Percentiles rank a stretch among this genome's conserved stretches.
Conservation (phyloP, 2,888 invertebrate genomes). For the Epinotia nisella region DNA sequence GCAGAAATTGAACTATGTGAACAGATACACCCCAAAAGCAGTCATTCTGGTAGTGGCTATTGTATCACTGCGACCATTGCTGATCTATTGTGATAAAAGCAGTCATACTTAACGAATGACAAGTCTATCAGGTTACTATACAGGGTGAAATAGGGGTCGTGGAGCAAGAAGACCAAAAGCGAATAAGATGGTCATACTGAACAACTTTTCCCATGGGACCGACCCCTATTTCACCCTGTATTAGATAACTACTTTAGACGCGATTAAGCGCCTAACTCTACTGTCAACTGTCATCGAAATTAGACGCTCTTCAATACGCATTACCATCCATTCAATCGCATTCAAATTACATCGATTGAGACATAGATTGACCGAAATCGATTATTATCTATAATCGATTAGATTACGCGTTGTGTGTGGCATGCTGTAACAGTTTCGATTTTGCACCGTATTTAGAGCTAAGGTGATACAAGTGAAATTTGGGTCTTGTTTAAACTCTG, state of each 20-base stretch:
- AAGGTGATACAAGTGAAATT: not conserved
- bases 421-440: slow-evolving; percentile 25
- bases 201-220: too few relatives aligned
- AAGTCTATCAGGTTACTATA: not conserved
- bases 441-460: slow-evolving; percentile 8
- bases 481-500: slow-evolving; percentile 3
- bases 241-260: slow-evolving; percentile 9
- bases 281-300: slow-evolving; percentile 21
- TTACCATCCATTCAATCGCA: slow-evolving; percentile 26
- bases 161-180: too few relatives aligned
- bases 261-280: slow-evolving; percentile 1
- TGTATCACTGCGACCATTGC: too few relatives aligned
- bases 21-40: too few relatives aligned
- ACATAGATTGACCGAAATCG: slow-evolving; percentile 19
- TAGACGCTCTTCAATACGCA: slow-evolving; percentile 29
- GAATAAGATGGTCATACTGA: too few relatives aligned
- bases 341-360: slow-evolving; percentile 29
- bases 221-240: too few relatives aligned
- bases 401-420: slow-evolving; percentile 24
- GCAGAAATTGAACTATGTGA: not conserved
- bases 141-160: too few relatives aligned
- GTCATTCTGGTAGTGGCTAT: too few relatives aligned
- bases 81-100: too few relatives aligned
- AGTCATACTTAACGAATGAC: not conserved
- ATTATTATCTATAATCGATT: slow-evolving; percentile 33